Evolutionary conservation across 92 coral and sea anemone species (phyloP), one percentile per base, ranked within the genome.

Genomic region (Zoanthus solanderi): DNA sequence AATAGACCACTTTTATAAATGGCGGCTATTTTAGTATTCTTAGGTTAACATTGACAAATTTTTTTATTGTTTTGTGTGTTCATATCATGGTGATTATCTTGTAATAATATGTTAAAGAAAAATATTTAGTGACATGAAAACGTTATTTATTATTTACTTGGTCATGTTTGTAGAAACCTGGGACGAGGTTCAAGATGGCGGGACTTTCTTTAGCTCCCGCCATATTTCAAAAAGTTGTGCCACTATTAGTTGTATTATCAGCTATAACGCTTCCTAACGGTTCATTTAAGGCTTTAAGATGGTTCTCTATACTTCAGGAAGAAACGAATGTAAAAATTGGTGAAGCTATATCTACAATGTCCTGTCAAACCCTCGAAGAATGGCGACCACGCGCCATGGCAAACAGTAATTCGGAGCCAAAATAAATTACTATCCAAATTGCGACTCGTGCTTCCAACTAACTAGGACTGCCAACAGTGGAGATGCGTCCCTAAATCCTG

Each of bases 371-470:
- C 31, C 76, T 66, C 61, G 28, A 7, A 83, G 60, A 9, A 10
- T 60, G 87, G 77, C 60, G 87, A 83, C 87, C 75, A 83, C 37
- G 46, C 37, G 57, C 37, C n/a, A 54, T 34, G 16, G 87, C 63
- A 83, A 83, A 83, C 56, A 67, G 75, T 83, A 83, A n/a, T 67
- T 83, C 67, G 87, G 87, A 46, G 87, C 87, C 87, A 83, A 83
- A 44, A 83, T 83, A 66, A 83, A 67, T 12, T 83, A 83, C 87
- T 83, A 83, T 65, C 87, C 87, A 37, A 83, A 83, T 32, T 60
- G 69, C 9, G 69, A 63, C 2, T 63, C 87, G 61, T 9, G 87
- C 73, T 80, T 72, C 16, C 72, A 74, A 8, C 57, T 56, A 11
- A 32, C 86, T 61, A 83, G 80, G 78, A 72, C 75, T 88, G 30